phyloP scores from a whole-genome alignment of 2,113 vertebrate genomes.

The Thalassarche chlororhynchos region DNA sequence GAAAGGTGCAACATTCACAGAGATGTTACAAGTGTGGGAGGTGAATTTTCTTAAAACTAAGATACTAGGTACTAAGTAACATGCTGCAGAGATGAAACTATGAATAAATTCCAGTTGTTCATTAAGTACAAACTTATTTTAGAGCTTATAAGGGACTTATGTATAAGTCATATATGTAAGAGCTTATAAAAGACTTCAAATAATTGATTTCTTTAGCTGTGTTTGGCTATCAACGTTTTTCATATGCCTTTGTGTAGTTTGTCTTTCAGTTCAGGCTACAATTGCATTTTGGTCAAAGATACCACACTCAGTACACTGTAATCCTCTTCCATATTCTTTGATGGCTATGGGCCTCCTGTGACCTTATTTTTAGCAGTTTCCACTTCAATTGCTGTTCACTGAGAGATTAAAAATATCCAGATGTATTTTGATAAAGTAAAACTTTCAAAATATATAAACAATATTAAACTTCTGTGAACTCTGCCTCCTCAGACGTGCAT shows the following conservation, averaged over 20 bases:
- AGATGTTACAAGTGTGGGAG: not conserved
- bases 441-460: not conserved
- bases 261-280: not conserved
- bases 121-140: not conserved
- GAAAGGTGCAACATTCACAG: not conserved
- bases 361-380: constrained; percentile 22
- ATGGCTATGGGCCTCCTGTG: not conserved
- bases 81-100: not conserved
- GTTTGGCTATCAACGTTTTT: not conserved
- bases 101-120: not conserved
- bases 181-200: not conserved
- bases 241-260: not conserved
- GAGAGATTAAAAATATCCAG: not conserved
- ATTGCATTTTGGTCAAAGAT: not conserved
- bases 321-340: not conserved
- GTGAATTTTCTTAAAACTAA: not conserved
- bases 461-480: not conserved
- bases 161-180: not conserved
- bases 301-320: not conserved
- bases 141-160: not conserved
- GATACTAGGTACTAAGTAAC: not conserved
- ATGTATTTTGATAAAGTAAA: not conserved
- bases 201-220: not conserved
- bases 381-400: not conserved
- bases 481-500: not conserved